Base-by-base conservation (phyloP, 2,888 invertebrate genomes). In the Alsophila aescularia region DNA sequence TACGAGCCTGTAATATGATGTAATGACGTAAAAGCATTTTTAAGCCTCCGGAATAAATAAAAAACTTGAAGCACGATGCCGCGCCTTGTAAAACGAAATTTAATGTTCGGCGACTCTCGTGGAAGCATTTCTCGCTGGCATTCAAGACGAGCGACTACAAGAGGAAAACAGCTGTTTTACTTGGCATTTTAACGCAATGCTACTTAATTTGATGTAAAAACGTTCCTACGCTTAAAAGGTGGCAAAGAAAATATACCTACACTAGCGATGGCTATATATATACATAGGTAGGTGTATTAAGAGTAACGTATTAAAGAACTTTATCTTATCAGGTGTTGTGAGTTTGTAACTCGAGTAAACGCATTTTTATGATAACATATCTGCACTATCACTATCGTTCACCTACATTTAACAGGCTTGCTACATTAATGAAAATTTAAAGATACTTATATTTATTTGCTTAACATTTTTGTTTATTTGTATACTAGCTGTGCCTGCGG, bases 11-110 rank as follows among this genome's bases (percentile, higher is more conserved):
- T 77, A 70, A 70, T 78, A 75, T 65, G 66, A 63, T 60, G 69
- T 80, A 78, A 81, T 79, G 77, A 74, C 70, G 71, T 76, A 73
- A 80, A 79, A 77, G 67, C 72, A 72, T 78, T 78, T 48, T 69
- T 75, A 71, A 66, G 72, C 66, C 71, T 70, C 62, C 65, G 51
- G 69, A 58, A 60, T 50, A 53, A 57, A 50, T 54, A 57, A 58
- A 58, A 61, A 58, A 58, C 48, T 59, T 41, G 37, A 63, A 65
- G 63, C 60, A 60, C 48, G 54, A 64, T 51, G 58, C 59, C 62
- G 67, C 60, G 62, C 73, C 72, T 67, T 75, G 62, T 49, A 64
- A 53, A 56, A 51, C 47, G 51, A 44, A 56, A 54, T 57, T 55
- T 49, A 43, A 49, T 39, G 44, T 56, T 42, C 55, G 51, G 18